Evolutionary conservation across 2,888 invertebrate genomes (phyloP), one percentile per base, ranked within the genome.

Genomic region (Linnaemya tessellans): DNA sequence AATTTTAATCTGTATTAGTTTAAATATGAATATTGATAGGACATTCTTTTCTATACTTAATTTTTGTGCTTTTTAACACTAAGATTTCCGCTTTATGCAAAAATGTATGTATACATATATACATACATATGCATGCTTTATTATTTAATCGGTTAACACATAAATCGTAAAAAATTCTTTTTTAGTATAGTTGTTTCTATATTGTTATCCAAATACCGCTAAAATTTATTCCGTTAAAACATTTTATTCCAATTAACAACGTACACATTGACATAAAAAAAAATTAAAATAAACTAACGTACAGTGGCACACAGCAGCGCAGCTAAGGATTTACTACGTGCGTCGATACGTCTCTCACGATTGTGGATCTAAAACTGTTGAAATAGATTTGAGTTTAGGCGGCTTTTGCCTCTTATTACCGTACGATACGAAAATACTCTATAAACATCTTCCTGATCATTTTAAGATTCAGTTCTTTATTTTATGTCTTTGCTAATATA

Each of bases 341-440:
- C 78, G 87, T 86, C 88, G 87, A 89, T 73, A 89, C 88, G 89
- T 89, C 86, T 89, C 88, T 87, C 89, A 88, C 90, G 90, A 89
- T 87, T 89, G 90, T 89, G 89, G 86, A 89, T 90, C 88, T 89
- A 89, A 89, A 90, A 90, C 90, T 90, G 88, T 87, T 88, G 80
- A 65, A 77, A 77, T 71, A 46, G 25, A 51, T 67, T 78, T 77
- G 9, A 13, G 56, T 71, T 41, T 84, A 70, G 80, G 30, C 70
- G 49, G 84, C 86, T 73, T 73, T 68, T 71, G 73, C 82, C 86
- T 86, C 73, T 79, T 67, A 35, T 46, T 75, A 22, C 9, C 7
- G 7, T 30, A 35, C 15, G 13, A 51, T n/a, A 49, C 22, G 10
- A n/a, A 41, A 18, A 54, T 79, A 71, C 73, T 80, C 80, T 74